A percentile compares a stretch with the other conserved stretches of the same genome.
Conservation (phyloP, 2,113 vertebrate genomes). For the Nerophis ophidion region DNA sequence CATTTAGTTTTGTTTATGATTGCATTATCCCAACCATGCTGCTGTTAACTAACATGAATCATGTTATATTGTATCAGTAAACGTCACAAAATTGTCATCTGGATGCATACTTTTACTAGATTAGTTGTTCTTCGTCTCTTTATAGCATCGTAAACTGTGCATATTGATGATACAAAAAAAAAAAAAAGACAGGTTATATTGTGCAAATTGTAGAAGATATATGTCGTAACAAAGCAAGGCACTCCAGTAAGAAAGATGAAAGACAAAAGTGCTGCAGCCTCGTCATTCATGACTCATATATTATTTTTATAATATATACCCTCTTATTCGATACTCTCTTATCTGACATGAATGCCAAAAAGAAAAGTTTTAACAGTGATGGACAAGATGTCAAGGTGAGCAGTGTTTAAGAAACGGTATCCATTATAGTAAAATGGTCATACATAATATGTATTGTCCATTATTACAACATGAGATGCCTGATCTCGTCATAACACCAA, state of each 20-base stretch:
- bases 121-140: neutral
- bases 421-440: too few species aligned
- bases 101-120: neutral
- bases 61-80: neutral
- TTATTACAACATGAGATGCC: neutral
- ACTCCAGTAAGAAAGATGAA: neutral
- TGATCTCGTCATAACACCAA: conserved; percentile 17
- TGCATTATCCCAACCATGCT: neutral
- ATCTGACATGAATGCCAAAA: conserved; percentile 4
- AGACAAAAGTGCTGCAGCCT: conserved; percentile 1
- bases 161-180: neutral
- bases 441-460: neutral
- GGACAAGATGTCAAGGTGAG: conserved; percentile 4
- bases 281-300: conserved; percentile 5
- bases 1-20: neutral
- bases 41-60: neutral
- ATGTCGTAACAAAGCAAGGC: neutral
- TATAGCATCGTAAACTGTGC: neutral
- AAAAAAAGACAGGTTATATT: neutral
- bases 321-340: neutral
- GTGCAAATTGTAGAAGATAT: neutral
- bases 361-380: neutral
- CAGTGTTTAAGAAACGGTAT: conserved; percentile 10
- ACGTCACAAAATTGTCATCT: neutral
- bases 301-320: neutral